Evolutionary conservation across 2,113 vertebrate genomes (phyloP).

Genomic region (Peromyscus californicus): DNA sequence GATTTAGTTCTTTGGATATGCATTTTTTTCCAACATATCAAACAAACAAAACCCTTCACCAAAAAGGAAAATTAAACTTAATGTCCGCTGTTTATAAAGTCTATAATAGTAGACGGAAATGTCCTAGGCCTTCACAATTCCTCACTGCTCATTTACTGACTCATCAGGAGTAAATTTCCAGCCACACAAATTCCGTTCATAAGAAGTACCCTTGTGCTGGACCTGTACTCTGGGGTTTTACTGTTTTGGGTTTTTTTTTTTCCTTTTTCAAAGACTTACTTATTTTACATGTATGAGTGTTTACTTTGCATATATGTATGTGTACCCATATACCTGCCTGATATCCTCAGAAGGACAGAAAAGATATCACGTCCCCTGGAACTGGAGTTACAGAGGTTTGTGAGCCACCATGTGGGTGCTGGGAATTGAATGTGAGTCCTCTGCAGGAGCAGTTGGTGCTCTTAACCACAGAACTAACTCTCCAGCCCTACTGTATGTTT

Average conservation of each 20-base stretch:
- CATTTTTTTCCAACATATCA: background rate
- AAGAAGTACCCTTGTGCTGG: background rate
- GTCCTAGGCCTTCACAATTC: background rate
- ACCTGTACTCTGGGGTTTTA: background rate
- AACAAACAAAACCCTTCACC: background rate
- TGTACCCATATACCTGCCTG: background rate
- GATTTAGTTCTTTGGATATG: background rate
- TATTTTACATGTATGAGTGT: background rate
- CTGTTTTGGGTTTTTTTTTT: background rate
- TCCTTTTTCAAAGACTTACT: background rate
- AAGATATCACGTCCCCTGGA: background rate
- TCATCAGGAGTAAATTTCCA: background rate
- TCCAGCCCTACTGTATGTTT: background rate
- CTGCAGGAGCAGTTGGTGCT: background rate
- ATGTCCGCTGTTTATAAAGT: background rate
- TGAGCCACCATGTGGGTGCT: background rate
- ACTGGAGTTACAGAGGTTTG: background rate
- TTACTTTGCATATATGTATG: background rate
- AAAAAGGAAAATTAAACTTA: background rate
- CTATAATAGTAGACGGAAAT: background rate
- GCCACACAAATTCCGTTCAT: background rate
- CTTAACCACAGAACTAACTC: background rate
- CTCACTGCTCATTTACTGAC: background rate
- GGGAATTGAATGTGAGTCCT: background rate
- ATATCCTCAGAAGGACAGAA: background rate